These are phyloP conservation scores for Ophion ventricosus DNA, from an alignment of 2,888 invertebrate genomes.

Conservation along the genomic window DNA sequence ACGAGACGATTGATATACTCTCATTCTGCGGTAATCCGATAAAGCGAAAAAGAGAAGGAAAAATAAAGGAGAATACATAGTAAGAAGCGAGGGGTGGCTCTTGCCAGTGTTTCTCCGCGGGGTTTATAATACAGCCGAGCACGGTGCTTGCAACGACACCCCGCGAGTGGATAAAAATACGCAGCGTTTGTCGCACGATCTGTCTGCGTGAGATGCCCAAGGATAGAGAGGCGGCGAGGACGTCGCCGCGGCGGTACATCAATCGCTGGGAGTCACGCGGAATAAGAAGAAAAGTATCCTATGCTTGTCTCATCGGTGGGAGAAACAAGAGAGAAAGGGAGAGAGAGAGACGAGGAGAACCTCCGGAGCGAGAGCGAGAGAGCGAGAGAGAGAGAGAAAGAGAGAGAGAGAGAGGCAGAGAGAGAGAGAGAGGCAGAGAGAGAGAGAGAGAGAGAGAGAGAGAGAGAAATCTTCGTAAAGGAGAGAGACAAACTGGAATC, in stretches of 20 bases:
- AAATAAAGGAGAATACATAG: slow-evolving; percentile 22
- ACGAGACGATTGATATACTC: slow-evolving; percentile 65
- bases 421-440: slow-evolving; percentile 42
- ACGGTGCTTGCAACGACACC: slow-evolving; percentile 14
- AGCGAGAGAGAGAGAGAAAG: slow-evolving; percentile 41
- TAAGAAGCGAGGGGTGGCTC: slow-evolving; percentile 36
- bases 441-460: slow-evolving; percentile 41
- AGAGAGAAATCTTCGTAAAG: slow-evolving; percentile 15
- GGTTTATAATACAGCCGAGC: slow-evolving; percentile 24
- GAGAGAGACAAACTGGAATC: slow-evolving; percentile 65
- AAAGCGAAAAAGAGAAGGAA: slow-evolving; percentile 43
- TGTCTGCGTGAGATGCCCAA: slow-evolving; percentile 36
- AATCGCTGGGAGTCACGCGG: slow-evolving; percentile 59
- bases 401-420: slow-evolving; percentile 45
- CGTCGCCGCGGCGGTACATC: slow-evolving; percentile 68
- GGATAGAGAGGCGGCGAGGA: slow-evolving; percentile 44
- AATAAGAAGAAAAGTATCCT: slow-evolving; percentile 59
- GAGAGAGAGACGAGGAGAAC: slow-evolving; percentile 47
- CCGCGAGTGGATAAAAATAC: slow-evolving; percentile 60
- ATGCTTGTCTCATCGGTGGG: slow-evolving; percentile 47
- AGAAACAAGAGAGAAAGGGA: slow-evolving; percentile 52
- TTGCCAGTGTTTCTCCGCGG: slow-evolving; percentile 10
- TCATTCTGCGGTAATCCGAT: slow-evolving; percentile 47
- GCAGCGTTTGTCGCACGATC: slow-evolving; percentile 62
- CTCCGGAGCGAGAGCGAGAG: slow-evolving; percentile 49